Evolutionary conservation across 1,140 invertebrate species (phyloP).

Genomic region (Caenorhabditis briggsae): DNA sequence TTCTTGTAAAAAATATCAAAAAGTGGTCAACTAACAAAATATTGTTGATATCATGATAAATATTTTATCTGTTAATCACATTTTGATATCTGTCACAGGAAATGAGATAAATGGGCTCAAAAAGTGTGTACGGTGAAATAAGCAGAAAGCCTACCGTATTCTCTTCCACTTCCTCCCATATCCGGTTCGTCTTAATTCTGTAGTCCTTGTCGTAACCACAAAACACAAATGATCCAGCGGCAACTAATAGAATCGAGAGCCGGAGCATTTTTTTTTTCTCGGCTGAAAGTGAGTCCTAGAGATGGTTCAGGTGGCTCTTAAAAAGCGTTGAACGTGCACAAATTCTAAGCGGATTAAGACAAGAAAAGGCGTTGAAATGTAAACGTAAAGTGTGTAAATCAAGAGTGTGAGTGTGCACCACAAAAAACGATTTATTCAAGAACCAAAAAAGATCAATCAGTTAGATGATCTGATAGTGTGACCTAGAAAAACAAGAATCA

Average conservation of each 20-base stretch:
- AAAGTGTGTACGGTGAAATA: too few relatives aligned
- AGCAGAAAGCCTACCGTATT: neutral
- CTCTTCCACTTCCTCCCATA: conserved; percentile 17
- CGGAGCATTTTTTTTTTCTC: neutral
- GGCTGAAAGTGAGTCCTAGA: neutral
- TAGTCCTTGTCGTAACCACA: neutral
- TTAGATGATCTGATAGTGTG: neutral
- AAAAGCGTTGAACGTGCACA: conserved; percentile 16
- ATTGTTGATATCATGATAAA: too few relatives aligned
- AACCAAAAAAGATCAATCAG: neutral
- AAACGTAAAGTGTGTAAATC: neutral
- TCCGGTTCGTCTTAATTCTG: conserved; percentile 9
- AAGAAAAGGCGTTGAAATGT: conserved; percentile 23
- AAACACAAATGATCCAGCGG: neutral
- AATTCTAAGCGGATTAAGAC: conserved; percentile 20
- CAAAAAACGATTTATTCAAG: neutral
- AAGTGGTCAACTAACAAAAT: too few relatives aligned
- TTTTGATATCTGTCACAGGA: too few relatives aligned
- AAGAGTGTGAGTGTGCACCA: neutral
- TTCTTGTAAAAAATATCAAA: too few relatives aligned
- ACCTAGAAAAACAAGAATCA: neutral
- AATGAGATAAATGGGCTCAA: too few relatives aligned
- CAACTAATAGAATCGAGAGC: neutral
- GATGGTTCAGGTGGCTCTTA: conserved; percentile 19
- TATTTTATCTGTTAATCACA: too few relatives aligned